Base-by-base conservation (phyloP, 2,888 invertebrate genomes). In the Aplocera efformata region DNA sequence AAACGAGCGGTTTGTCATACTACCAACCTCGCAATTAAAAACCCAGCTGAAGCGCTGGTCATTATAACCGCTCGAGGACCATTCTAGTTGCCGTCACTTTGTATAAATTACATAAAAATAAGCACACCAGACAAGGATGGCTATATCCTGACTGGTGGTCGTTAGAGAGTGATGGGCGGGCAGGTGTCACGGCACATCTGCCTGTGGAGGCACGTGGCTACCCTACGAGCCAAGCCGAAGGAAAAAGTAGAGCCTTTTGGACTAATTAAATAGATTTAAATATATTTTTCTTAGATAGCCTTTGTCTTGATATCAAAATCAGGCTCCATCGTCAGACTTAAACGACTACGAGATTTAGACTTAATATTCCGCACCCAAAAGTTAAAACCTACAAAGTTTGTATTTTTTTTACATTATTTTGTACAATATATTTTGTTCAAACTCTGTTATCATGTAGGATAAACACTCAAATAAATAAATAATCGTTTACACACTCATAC, bases 51-150 rank as follows among this genome's bases (percentile, higher is more conserved):
- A 52, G 67, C 68, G 71, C 65, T 73, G 77, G 75, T 75, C 79
- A 82, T 82, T 82, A 79, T 77, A 80, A 82, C 78, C 69, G 79
- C 77, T 75, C 71, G 68, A 72, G 78, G 78, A 72, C 75, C 81
- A 79, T 82, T 80, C 86, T 86, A 85, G 82, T 83, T 84, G 83
- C 85, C 81, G 75, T 80, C 80, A 84, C 77, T 79, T 78, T 74
- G 82, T 84, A 85, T 86, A 85, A 83, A 85, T 84, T 88, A 83
- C 82, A 84, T 84, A 81, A 85, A 84, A 88, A 84, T 85, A 83
- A 84, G 83, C 76, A 76, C 77, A 71, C 67, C 64, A 65, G 79
- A 84, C 38, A 68, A 59, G 68, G 86, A 86, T 67, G 53, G 71
- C 42, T 47, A 53, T 74, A 81, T 72, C 30, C 49, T 59, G 58